A percentile compares a stretch with the other conserved stretches of the same genome.
These are phyloP conservation scores for Lateolabrax maculatus DNA, from an alignment of 2,797 vertebrate species.

Conservation along the genomic window DNA sequence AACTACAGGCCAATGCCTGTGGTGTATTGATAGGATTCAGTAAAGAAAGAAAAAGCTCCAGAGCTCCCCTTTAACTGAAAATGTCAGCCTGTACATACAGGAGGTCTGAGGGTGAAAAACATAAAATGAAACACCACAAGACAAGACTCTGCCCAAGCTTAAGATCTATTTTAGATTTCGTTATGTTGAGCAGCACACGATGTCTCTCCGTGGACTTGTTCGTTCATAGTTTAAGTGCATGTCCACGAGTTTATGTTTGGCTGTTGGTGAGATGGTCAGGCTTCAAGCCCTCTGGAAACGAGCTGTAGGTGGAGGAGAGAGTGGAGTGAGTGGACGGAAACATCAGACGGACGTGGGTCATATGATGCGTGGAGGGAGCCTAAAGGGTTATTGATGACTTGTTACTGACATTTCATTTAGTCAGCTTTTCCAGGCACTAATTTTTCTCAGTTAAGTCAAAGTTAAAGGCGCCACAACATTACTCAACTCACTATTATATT, in stretches of 20 bases:
- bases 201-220: neutral
- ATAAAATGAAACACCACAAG: slow-evolving; percentile 17
- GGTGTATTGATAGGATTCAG: slow-evolving; percentile 50
- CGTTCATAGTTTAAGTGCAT: slow-evolving; percentile 24
- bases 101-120: slow-evolving; percentile 25
- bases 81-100: slow-evolving; percentile 47
- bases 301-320: slow-evolving; percentile 18
- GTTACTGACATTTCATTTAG: slow-evolving; percentile 62
- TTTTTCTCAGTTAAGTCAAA: slow-evolving; percentile 25
- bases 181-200: neutral
- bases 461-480: slow-evolving; percentile 13
- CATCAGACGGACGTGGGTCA: slow-evolving; percentile 21
- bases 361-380: slow-evolving; percentile 22
- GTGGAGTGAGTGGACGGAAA: slow-evolving; percentile 19
- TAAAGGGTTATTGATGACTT: slow-evolving; percentile 50
- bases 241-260: slow-evolving; percentile 16
- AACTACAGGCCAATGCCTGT: slow-evolving; percentile 30
- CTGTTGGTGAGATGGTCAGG: slow-evolving; percentile 5
- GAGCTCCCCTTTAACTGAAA: slow-evolving; percentile 50
- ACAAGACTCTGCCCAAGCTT: neutral
- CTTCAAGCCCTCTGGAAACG: slow-evolving; percentile 12
- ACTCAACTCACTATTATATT: neutral
- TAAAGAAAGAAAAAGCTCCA: slow-evolving; percentile 46
- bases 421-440: slow-evolving; percentile 27
- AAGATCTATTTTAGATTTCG: slow-evolving; percentile 34